A percentile compares a stretch with the other conserved stretches of the same genome.
These are phyloP conservation scores for Hirtodrosophila cameraria DNA, from an alignment of 2,888 invertebrate genomes.

Conservation along the genomic window DNA sequence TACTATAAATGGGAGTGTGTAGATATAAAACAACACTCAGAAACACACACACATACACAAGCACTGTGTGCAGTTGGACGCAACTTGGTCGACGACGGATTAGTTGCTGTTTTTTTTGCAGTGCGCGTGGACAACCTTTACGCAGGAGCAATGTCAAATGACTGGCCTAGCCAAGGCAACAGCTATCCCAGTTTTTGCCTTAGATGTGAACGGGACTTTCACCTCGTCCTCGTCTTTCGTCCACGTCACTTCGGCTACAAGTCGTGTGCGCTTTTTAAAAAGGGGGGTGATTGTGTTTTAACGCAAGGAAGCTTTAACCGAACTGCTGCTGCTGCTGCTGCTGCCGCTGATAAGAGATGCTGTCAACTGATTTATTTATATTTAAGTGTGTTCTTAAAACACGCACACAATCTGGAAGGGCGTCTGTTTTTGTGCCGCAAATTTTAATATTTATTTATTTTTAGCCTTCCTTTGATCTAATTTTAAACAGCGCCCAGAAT, in stretches of 20 bases:
- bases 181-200: constrained; percentile 76
- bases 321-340: constrained; percentile 44
- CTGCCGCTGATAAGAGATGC: constrained; percentile 41
- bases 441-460: constrained; percentile 35
- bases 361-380: constrained; percentile 31
- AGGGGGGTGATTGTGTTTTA: constrained; percentile 26
- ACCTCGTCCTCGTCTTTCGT: constrained; percentile 43
- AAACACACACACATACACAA: constrained; percentile 27
- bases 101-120: constrained; percentile 35
- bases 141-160: constrained; percentile 82
- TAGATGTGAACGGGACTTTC: constrained; percentile 73
- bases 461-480: constrained; percentile 28
- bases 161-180: constrained; percentile 64
- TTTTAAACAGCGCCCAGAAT: constrained; percentile 7
- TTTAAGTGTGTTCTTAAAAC: constrained; percentile 6
- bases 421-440: constrained; percentile 5
- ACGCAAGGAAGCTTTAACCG: constrained; percentile 74
- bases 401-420: constrained; percentile 10
- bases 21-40: constrained; percentile 35
- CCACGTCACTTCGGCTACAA: constrained; percentile 51
- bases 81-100: constrained; percentile 38
- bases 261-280: constrained; percentile 50
- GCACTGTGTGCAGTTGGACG: constrained; percentile 30
- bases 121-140: constrained; percentile 81
- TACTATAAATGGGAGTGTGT: constrained; percentile 55